A percentile compares a stretch with the other conserved stretches of the same genome.
Evolutionary conservation across 2,888 invertebrate species (phyloP).

Genomic region (Xiphydria camelus): DNA sequence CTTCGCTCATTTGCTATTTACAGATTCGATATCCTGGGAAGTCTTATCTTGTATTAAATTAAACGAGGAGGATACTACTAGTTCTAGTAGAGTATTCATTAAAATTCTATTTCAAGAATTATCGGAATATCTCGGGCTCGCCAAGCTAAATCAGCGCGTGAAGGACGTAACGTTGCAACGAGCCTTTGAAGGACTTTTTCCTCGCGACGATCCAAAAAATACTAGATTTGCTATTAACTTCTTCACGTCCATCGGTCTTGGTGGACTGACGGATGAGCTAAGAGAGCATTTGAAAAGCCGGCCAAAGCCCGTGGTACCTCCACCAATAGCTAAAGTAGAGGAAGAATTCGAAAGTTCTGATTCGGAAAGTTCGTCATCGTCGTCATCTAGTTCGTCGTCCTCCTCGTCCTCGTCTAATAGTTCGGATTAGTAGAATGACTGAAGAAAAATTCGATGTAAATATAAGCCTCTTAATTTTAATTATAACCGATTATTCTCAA

Average conservation of each 20-base stretch:
- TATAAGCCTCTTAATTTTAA: neutral
- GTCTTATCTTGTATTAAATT: slow-evolving; percentile 86
- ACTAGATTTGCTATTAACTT: slow-evolving; percentile 98
- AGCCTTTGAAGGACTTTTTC: slow-evolving; percentile 90
- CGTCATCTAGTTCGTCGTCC: slow-evolving; percentile 48
- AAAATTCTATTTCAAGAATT: slow-evolving; percentile 97
- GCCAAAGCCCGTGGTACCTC: slow-evolving; percentile 61
- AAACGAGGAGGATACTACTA: slow-evolving; percentile 97
- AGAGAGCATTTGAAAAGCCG: slow-evolving; percentile 83
- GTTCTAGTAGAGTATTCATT: slow-evolving; percentile 95
- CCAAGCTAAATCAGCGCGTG: slow-evolving; percentile 85
- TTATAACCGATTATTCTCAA: too few species aligned
- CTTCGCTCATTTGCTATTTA: slow-evolving; percentile 93
- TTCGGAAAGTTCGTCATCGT: slow-evolving; percentile 34
- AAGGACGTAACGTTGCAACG: slow-evolving; percentile 87
- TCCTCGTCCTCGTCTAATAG: slow-evolving; percentile 37
- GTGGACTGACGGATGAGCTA: slow-evolving; percentile 93
- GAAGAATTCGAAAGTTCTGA: slow-evolving; percentile 23
- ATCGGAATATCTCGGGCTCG: slow-evolving; percentile 93
- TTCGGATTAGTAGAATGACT: too few species aligned
- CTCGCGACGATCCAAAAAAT: slow-evolving; percentile 93
- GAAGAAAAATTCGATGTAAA: slow-evolving; percentile 4
- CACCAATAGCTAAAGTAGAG: slow-evolving; percentile 27
- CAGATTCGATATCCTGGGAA: slow-evolving; percentile 97
- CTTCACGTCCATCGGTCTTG: slow-evolving; percentile 95